Base-by-base conservation (phyloP, 37 sponge, comb jelly and placozoan species). In the Dysidea cf. avara region DNA sequence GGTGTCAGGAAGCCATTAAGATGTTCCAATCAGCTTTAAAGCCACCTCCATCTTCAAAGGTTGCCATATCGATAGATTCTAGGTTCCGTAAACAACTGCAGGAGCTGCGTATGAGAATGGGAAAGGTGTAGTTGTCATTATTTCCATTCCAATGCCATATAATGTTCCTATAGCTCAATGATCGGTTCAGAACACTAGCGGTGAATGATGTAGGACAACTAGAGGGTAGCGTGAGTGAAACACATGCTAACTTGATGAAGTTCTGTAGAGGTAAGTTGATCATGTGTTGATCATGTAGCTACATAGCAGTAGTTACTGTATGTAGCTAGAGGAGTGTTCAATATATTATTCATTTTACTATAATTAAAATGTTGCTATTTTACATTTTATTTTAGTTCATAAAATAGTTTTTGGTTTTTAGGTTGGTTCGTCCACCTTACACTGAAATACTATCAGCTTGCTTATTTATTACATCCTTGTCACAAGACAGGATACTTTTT, bases 51-150 rank as follows among this genome's bases (percentile, higher is more conserved):
- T 39, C 39, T 13, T 53, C 79, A 40, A 66, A 67, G 56, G 24
- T 84, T 29, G 81, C 76, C 13, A 68, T 75, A 39, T 73, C 69
- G 0, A 71, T 80, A 24, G 86, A 90, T 71, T 64, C 49, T 22
- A 76, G 66, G 39, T 77, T 90, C 17, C 73, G 91, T 56, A 90
- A 90, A 58, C 66, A 80, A 11, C 72, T 76, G 2, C 78, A 81
- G 37, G 91, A 90, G 12, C 71, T 84, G 24, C 71, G 81, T 24
- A 34, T 58, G 2, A 54, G 78, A 67, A 76, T 61, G 56, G 71
- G 66, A 34, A 90, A 90, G 82, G 91, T 90, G 47, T 24, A n/a
- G 43, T 56, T n/a, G 20, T 46, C 18, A 39, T 30, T 59, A 18
- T 16, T 20, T 40, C 50, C 1, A 43, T 1, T 3, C 29, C 2